These are phyloP conservation scores for Orgyia antiqua DNA, from an alignment of 2,888 invertebrate genomes.

Conservation along the genomic window DNA sequence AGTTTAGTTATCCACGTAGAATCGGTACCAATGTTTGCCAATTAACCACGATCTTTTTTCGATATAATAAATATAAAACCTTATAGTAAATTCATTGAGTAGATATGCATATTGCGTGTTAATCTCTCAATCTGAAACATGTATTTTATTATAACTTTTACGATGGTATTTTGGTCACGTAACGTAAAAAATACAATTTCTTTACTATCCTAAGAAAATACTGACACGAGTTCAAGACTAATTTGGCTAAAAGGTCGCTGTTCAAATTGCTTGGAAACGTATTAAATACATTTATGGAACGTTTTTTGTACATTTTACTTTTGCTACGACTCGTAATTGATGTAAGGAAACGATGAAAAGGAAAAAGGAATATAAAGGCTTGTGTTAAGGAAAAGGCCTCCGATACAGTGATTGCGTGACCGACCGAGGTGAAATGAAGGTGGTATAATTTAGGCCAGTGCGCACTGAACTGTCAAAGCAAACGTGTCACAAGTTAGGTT, in stretches of 20 bases:
- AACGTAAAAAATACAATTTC: slow-evolving; percentile 34
- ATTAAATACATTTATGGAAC: slow-evolving; percentile 23
- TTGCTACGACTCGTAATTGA: slow-evolving; percentile 14
- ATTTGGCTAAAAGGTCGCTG: slow-evolving; percentile 32
- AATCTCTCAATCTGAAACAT: slow-evolving; percentile 43
- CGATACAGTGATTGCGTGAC: slow-evolving; percentile 42
- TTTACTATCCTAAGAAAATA: slow-evolving; percentile 17
- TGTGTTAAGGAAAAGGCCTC: slow-evolving; percentile 40
- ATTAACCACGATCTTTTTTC: no score
- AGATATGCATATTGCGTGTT: slow-evolving; percentile 55
- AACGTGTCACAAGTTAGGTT: slow-evolving; percentile 30
- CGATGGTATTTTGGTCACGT: slow-evolving; percentile 48
- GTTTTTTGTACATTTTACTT: slow-evolving; percentile 20
- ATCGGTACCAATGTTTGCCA: no score
- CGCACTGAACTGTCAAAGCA: slow-evolving; percentile 31
- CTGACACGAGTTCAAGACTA: slow-evolving; percentile 13
- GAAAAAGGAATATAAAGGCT: slow-evolving; percentile 21
- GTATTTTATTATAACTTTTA: slow-evolving; percentile 28
- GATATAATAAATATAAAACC: no score
- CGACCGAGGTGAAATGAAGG: slow-evolving; percentile 31
- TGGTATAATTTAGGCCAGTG: slow-evolving; percentile 38
- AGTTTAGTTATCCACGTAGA: no score
- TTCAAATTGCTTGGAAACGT: slow-evolving; percentile 14
- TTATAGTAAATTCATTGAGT: slow-evolving; percentile 36
- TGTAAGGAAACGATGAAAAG: slow-evolving; percentile 13